Conservation (phyloP, 2,888 invertebrate genomes). For the Brachycybe producta region DNA sequence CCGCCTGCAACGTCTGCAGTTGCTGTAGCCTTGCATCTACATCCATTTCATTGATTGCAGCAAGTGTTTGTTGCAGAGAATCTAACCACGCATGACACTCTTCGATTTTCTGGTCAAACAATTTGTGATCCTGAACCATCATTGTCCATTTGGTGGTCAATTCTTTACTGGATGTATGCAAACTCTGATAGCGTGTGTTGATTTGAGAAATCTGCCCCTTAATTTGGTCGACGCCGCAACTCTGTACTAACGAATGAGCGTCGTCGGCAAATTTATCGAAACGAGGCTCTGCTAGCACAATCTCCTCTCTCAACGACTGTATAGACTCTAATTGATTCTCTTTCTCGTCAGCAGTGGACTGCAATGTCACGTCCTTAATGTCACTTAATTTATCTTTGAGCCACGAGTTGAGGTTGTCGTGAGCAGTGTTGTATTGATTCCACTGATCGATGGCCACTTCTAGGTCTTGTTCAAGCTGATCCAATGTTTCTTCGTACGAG, state of each 20-base stretch:
- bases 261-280: constrained; percentile 79
- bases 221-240: constrained; percentile 69
- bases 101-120: constrained; percentile 58
- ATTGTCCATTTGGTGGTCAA: constrained; percentile 71
- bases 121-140: constrained; percentile 67
- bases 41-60: constrained; percentile 32
- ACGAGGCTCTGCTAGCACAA: constrained; percentile 65
- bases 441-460: constrained; percentile 63
- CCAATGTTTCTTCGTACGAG: constrained; percentile 47
- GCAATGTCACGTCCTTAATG: constrained; percentile 72
- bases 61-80: constrained; percentile 58
- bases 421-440: constrained; percentile 69
- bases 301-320: constrained; percentile 53
- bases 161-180: constrained; percentile 40
- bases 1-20: constrained; percentile 33
- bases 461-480: constrained; percentile 56
- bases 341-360: constrained; percentile 68
- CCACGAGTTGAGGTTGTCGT: constrained; percentile 73
- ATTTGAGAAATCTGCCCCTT: constrained; percentile 78
- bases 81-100: constrained; percentile 64
- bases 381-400: constrained; percentile 68
- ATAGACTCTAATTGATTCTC: constrained; percentile 53
- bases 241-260: constrained; percentile 70
- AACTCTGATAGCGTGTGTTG: constrained; percentile 49
- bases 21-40: constrained; percentile 22